phyloP scores from a whole-genome alignment of 2,797 vertebrate genomes.

The Halcyon chelicuti region DNA sequence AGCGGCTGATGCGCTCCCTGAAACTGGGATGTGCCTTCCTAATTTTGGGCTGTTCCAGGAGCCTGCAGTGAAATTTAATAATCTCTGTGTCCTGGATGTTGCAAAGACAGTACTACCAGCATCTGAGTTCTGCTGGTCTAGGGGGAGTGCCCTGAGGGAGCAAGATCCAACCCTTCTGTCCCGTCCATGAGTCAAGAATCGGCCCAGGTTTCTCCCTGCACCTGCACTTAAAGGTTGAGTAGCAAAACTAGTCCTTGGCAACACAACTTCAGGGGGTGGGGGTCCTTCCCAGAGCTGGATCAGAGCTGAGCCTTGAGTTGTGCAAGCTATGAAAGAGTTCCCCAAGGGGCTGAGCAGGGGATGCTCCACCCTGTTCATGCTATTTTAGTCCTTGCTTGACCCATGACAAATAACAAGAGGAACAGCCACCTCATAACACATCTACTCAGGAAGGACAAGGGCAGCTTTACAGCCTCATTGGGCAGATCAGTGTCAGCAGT shows the following conservation, averaged over 20 bases:
- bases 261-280: not conserved
- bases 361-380: not conserved
- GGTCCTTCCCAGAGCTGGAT: not conserved
- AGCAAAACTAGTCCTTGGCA: not conserved
- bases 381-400: not conserved
- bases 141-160: not conserved
- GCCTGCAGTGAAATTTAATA: not conserved
- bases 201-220: not conserved
- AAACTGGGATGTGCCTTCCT: not conserved
- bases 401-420: not conserved
- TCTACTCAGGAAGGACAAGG: not conserved
- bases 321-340: not conserved
- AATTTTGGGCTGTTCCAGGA: not conserved
- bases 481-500: not conserved
- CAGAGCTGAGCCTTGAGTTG: not conserved
- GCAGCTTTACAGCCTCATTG: not conserved
- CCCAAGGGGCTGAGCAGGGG: not conserved
- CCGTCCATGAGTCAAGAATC: not conserved
- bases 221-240: not conserved
- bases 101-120: not conserved
- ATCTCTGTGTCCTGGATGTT: not conserved
- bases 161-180: not conserved
- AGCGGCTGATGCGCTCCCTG: not conserved
- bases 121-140: not conserved
- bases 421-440: not conserved